These are phyloP conservation scores for Galerucella calmariensis DNA, from an alignment of 2,888 invertebrate genomes.

Conservation along the genomic window DNA sequence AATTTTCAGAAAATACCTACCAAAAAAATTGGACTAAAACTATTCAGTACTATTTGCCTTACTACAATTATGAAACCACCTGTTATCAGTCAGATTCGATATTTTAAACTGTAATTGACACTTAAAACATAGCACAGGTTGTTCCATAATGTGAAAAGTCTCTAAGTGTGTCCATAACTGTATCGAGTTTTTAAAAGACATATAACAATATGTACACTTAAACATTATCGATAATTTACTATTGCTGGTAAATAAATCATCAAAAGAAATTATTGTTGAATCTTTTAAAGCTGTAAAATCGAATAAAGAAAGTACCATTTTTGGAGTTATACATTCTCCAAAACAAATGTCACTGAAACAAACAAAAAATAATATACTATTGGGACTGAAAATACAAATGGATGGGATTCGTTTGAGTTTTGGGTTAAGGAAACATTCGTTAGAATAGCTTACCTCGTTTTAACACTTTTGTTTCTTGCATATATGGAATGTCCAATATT, in stretches of 20 bases:
- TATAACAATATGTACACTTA: slow-evolving; percentile 36
- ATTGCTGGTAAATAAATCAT: slow-evolving; percentile 20
- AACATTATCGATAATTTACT: slow-evolving; percentile 27
- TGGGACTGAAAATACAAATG: too few relatives aligned
- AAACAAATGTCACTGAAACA: slow-evolving; percentile 40
- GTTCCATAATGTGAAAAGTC: slow-evolving; percentile 36
- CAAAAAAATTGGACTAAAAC: background rate
- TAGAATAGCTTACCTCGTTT: slow-evolving; percentile 36
- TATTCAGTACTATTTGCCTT: background rate
- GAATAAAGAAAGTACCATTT: slow-evolving; percentile 27
- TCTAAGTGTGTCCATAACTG: slow-evolving; percentile 36
- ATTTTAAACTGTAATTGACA: slow-evolving; percentile 37
- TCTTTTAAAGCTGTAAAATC: slow-evolving; percentile 36
- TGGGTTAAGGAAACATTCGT: too few relatives aligned
- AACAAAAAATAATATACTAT: background rate
- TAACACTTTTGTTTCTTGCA: slow-evolving; percentile 44
- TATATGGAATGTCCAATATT: slow-evolving; percentile 38
- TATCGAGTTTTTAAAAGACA: slow-evolving; percentile 5
- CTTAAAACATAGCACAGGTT: slow-evolving; percentile 43
- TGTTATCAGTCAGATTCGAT: slow-evolving; percentile 25
- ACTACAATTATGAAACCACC: slow-evolving; percentile 38
- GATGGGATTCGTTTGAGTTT: too few relatives aligned
- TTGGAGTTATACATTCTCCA: slow-evolving; percentile 41
- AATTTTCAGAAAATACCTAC: too few relatives aligned
- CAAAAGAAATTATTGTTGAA: slow-evolving; percentile 25